Evolutionary conservation across 2,888 invertebrate species (phyloP), one percentile per base, ranked within the genome.

Genomic region (Erynnis tages): DNA sequence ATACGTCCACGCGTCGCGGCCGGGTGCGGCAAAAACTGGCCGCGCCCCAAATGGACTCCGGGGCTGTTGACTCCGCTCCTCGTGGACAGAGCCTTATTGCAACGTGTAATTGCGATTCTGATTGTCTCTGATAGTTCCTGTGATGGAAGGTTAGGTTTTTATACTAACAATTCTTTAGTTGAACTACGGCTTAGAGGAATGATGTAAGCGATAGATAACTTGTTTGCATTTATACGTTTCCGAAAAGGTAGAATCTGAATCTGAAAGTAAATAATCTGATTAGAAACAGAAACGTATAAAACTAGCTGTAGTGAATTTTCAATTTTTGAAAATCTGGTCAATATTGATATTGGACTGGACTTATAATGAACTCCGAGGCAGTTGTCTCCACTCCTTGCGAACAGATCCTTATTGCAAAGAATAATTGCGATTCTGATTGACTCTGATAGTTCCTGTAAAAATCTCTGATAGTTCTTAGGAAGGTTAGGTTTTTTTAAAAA

Each of bases 171-270:
- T 16, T 16, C n/a, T 13, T 30, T 30, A 30, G 30, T 11, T 30
- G n/a, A 21, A 5, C 16, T 34, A 16, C n/a, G n/a, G 8, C 7
- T 34, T 16, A 16, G 16, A 34, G 16, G n/a, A n/a, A n/a, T n/a
- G n/a, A n/a, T n/a, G n/a, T n/a, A n/a, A n/a, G n/a, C n/a, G n/a
- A n/a, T n/a, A n/a, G n/a, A n/a, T n/a, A n/a, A n/a, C n/a, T n/a
- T n/a, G n/a, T n/a, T n/a, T n/a, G n/a, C n/a, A n/a, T n/a, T n/a
- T n/a, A n/a, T n/a, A n/a, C n/a, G n/a, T n/a, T n/a, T n/a, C n/a
- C n/a, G n/a, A n/a, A n/a, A n/a, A n/a, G 11, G 61, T 64, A 83
- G 82, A 82, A 83, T 82, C 71, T 79, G 57, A 80, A n/a, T n/a
- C n/a, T n/a, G n/a, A n/a, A n/a, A n/a, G n/a, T n/a, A n/a, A n/a